Percentiles rank a stretch among this genome's conserved stretches.
phyloP scores from a whole-genome alignment of 2,888 invertebrate genomes.

The Drosophila mimetica region DNA sequence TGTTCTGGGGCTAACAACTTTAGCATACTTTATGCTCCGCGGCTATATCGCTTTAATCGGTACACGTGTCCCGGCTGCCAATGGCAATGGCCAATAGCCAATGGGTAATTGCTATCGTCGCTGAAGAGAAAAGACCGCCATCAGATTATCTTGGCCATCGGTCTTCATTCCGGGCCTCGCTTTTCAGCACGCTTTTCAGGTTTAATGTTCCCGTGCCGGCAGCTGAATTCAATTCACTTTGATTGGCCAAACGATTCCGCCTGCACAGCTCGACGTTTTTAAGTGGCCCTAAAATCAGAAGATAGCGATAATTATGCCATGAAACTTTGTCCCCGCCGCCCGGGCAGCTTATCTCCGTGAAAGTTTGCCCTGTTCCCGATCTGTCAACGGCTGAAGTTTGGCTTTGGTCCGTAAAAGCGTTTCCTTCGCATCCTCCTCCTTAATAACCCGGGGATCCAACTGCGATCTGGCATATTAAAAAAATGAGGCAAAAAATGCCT shows the following conservation, averaged over 20 bases:
- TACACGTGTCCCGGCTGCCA: conserved; percentile 51
- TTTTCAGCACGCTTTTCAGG: conserved; percentile 17
- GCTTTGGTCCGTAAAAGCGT: conserved; percentile 12
- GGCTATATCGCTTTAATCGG: conserved; percentile 54
- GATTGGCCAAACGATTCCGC: conserved; percentile 35
- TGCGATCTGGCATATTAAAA: conserved; percentile 33
- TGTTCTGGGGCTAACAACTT: conserved; percentile 44
- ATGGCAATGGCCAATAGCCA: conserved; percentile 36
- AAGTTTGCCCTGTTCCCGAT: conserved; percentile 12
- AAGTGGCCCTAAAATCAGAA: conserved; percentile 34
- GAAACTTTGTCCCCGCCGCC: conserved; percentile 15
- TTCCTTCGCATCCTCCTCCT: background rate
- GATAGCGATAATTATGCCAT: conserved; percentile 40
- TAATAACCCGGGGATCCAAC: conserved; percentile 13
- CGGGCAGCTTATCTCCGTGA: conserved; percentile 31
- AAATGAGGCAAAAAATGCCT: conserved; percentile 34
- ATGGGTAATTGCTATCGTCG: conserved; percentile 42
- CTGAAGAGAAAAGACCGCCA: conserved; percentile 14
- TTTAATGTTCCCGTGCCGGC: conserved; percentile 18
- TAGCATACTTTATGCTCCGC: conserved; percentile 51
- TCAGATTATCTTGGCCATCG: conserved; percentile 35
- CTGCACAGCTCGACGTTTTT: conserved; percentile 27
- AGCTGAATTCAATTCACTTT: conserved; percentile 36
- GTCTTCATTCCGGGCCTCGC: conserved; percentile 15
- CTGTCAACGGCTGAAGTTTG: conserved; percentile 23